A percentile compares a stretch with the other conserved stretches of the same genome.
phyloP scores from a whole-genome alignment of 2,797 vertebrate genomes.

The Staurois parvus region DNA sequence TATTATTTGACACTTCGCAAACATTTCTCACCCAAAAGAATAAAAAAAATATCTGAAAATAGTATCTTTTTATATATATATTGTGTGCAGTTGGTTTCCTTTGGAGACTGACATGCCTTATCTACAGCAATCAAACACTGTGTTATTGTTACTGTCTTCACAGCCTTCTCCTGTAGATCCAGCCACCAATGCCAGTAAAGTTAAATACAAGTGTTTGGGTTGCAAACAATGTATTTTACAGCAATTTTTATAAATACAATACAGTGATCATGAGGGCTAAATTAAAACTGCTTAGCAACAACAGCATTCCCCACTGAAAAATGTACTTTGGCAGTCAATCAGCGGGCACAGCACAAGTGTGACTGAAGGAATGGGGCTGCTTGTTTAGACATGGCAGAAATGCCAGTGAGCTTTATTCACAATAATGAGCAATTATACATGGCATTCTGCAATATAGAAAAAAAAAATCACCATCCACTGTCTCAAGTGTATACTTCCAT shows the following conservation, averaged over 20 bases:
- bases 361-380: not conserved
- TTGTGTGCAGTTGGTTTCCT: too few species aligned
- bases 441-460: not conserved
- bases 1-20: too few species aligned
- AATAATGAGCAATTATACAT: not conserved
- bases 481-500: too few species aligned
- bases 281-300: not conserved
- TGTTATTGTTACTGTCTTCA: too few species aligned
- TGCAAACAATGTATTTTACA: not conserved
- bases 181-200: not conserved
- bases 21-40: too few species aligned
- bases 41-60: too few species aligned
- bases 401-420: not conserved
- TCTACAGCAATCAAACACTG: too few species aligned
- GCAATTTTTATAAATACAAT: not conserved
- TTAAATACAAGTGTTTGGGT: not conserved
- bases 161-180: not conserved
- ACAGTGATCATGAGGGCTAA: not conserved
- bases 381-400: slow-evolving; percentile 1
- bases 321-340: not conserved
- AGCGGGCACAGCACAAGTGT: not conserved
- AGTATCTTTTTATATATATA: too few species aligned
- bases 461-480: not conserved
- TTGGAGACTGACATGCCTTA: too few species aligned
- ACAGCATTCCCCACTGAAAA: not conserved